Base-by-base conservation (phyloP, 2,113 vertebrate species). In the Suricata suricatta region DNA sequence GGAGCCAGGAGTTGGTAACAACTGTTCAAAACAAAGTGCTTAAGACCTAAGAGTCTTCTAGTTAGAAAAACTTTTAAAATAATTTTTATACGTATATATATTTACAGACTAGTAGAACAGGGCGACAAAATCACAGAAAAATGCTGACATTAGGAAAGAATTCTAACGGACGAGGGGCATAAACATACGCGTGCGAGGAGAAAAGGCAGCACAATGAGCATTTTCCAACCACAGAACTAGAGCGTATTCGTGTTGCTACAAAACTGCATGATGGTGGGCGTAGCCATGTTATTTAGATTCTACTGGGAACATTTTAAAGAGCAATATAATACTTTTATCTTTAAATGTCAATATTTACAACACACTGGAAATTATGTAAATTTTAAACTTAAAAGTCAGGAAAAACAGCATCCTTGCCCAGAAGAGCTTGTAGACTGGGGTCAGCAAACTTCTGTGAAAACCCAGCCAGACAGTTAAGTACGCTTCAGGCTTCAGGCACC, bases 291-390 rank as follows among this genome's bases (percentile, higher is more conserved):
- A 76, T 76, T 68, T 85, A 90, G 35, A 95, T 14, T 29, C 64
- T 12, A 44, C 33, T n/a, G 74, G n/a, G 63, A 87, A 88, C 29
- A 81, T 44, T 86, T 74, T 19, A 54, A 64, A 91, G 52, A 81
- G 54, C 4, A 33, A 72, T 41, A 25, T 29, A 71, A 64, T 52
- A 41, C n/a, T 64, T 91, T 50, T 33, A 47, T 71, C 66, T 92
- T 68, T 66, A 81, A 92, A 72, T 72, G 89, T 81, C 83, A 88
- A 27, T 87, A 64, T 92, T 87, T 88, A 87, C 54, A 92, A 63
- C 88, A 81, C 41, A 35, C 52, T 74, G 21, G 52, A 95, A 88
- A 71, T 91, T 2, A 52, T 52, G 64, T 38, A 80, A 50, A 86
- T 63, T 41, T 91, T 63, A 81, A 81, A 72, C 64, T 21, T 5